Evolutionary conservation across 2,797 vertebrate genomes (phyloP), one percentile per base, ranked within the genome.

Genomic region (Peromyscus nudipes): DNA sequence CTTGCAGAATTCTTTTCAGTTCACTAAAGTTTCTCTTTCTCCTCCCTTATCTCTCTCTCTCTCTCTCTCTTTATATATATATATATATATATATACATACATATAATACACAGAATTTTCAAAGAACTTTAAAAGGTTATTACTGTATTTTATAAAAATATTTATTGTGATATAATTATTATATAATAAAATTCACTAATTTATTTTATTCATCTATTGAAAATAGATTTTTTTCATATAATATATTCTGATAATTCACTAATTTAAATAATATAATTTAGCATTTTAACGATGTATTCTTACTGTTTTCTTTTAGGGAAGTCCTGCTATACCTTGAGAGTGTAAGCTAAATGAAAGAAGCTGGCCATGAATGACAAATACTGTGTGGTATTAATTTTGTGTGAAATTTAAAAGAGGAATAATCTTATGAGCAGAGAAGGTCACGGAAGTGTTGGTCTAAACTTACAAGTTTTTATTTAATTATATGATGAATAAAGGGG

Each of bases 191-290:
- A 49, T 67, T 67, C 16, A 65, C 14, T 46, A 25, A 52, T 49
- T 84, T 64, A 43, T 77, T 79, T 57, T 25, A 81, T 34, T 46
- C 16, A 83, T 43, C 31, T n/a, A 67, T 49, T 67, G 7, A 85
- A 85, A 52, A 69, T 65, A 49, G 5, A 34, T 3, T 9, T 83
- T 81, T 49, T n/a, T 21, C 4, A 49, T 34, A 4, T 4, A 67
- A 52, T n/a, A n/a, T 52, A 52, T 69, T 69, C 34, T 49, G 31
- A 69, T 34, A 83, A 75, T 19, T 93, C 25, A 60, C 0, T 69
- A 40, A 96, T 67, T 86, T 84, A 87, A 96, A 85, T 4, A n/a
- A 76, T 60, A 14, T 49, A 95, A 79, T 87, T 92, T 67, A 31
- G 17, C 73, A 43, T 71, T 84, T 92, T 80, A n/a, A 84, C 43